Base-by-base conservation (phyloP, 2,113 vertebrate genomes). In the Nymphicus hollandicus region DNA sequence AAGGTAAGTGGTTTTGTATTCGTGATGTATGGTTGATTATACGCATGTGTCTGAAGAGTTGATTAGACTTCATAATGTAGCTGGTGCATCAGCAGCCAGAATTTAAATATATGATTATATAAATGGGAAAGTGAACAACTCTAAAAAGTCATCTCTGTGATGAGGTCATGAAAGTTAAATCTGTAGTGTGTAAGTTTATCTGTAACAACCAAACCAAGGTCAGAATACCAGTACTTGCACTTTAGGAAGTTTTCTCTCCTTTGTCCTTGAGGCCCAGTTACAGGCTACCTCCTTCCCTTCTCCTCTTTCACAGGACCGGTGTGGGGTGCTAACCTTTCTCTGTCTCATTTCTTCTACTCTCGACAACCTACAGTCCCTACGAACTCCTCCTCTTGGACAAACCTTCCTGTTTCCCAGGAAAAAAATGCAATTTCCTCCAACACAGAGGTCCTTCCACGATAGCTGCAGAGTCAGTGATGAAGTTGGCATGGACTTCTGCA, bases 61-160 rank as follows among this genome's bases (percentile, higher is more conserved):
- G 83, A 95, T 96, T 89, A 91, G 85, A 85, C 17, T 89, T 94
- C 60, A 86, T 85, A 93, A 81, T 33, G 28, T 81, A 71, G 60
- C 63, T 81, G 70, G 77, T 4, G 2, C 56, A 79, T 55, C 56
- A 81, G 66, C 44, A 86, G 28, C 4, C 68, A 82, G n/a, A 88
- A 96, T 95, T 93, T 93, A 77, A 82, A 86, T 94, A 66, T 35
- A 63, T 94, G 49, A 91, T 92, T 95, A 91, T 86, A 64, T 73
- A 82, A 91, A 87, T 72, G 17, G 53, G 43, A 87, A 91, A 66
- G 13, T 49, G 31, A 96, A 69, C 24, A 55, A 65, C 56, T 37
- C 20, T 53, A 64, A 88, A 91, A 87, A 76, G 33, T 35, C 12
- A 69, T 17, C 44, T 81, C 70, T 53, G 8, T 77, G 49, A 79